These are phyloP conservation scores for Colinus virginianus DNA, from an alignment of 2,113 vertebrate genomes.

Conservation along the genomic window DNA sequence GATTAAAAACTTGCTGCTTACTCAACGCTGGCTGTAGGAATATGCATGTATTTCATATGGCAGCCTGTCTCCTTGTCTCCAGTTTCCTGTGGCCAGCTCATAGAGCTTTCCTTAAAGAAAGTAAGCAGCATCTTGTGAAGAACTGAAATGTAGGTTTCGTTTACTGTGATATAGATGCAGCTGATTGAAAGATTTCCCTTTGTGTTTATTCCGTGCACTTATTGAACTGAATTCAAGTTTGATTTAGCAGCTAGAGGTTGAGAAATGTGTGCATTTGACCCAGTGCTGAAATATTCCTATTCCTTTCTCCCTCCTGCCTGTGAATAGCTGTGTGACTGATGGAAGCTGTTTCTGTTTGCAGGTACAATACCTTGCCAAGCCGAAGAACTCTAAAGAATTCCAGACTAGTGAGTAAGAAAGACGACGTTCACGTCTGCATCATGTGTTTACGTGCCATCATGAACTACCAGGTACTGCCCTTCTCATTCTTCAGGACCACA, in stretches of 20 bases:
- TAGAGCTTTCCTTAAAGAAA: neutral
- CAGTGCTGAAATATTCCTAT: neutral
- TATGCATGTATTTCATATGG: neutral
- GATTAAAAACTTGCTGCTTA: neutral
- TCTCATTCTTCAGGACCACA: neutral
- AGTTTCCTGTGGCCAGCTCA: neutral
- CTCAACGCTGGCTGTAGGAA: neutral
- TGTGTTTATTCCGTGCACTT: neutral
- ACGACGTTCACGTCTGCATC: constrained; percentile 96
- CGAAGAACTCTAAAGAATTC: constrained; percentile 94
- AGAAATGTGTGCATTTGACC: accelerated
- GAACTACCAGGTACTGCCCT: constrained; percentile 93
- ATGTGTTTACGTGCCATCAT: constrained; percentile 98
- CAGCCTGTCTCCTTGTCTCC: neutral
- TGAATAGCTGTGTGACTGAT: accelerated
- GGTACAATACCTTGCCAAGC: constrained; percentile 94
- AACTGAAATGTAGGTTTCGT: neutral
- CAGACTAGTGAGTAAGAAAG: constrained; percentile 94
- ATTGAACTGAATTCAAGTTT: neutral
- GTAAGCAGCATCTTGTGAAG: neutral
- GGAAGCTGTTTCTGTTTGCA: constrained; percentile 53
- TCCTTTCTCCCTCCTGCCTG: accelerated
- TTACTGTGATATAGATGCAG: neutral
- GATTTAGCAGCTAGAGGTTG: neutral
- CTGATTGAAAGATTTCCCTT: neutral